Base-by-base conservation (phyloP, 2,888 invertebrate genomes). In the Euplagia quadripunctaria region DNA sequence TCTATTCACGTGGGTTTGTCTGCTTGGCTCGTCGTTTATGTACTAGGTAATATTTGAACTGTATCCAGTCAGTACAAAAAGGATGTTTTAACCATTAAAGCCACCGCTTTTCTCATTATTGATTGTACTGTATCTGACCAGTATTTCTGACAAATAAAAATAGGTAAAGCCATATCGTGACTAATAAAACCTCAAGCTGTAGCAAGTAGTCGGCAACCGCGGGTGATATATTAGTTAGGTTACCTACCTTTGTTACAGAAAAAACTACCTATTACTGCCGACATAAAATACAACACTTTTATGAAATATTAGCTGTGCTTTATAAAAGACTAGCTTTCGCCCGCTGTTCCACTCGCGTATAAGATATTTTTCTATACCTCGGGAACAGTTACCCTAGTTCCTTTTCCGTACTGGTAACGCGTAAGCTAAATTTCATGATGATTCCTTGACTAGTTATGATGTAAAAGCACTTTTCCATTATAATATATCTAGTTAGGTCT, bases 241-340 rank as follows among this genome's bases (percentile, higher is more conserved):
- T 65, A 72, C 79, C 49, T 31, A 51, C 61, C 65, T 69, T 61
- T 41, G 71, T 66, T 61, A 65, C 43, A 58, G 65, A 43, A 71
- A 14, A 65, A 20, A 20, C 20, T 14, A 31, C 61, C 12, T 61
- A 14, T 31, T 12, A 61, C 6, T 58, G 20, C 3, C 12, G 20
- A 58, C 31, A 58, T 12, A 20, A 58, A 4, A 31, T 58, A 12
- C 20, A 20, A 58, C 20, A n/a, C 31, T 20, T 12, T 12, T 31
- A 58, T 31, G 6, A 31, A 31, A 31, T 12, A 58, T 12, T 58
- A 58, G 4, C 58, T 31, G 12, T 20, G 12, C 31, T 58, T 11
- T 20, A 12, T 58, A 58, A 12, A n/a, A 20, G 11, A 12, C 9
- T 58, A n/a, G n/a, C n/a, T n/a, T n/a, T 55, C 31, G 31, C 31